Evolutionary conservation across 2,113 vertebrate genomes (phyloP), one percentile per base, ranked within the genome.

Genomic region (Agapornis roseicollis): DNA sequence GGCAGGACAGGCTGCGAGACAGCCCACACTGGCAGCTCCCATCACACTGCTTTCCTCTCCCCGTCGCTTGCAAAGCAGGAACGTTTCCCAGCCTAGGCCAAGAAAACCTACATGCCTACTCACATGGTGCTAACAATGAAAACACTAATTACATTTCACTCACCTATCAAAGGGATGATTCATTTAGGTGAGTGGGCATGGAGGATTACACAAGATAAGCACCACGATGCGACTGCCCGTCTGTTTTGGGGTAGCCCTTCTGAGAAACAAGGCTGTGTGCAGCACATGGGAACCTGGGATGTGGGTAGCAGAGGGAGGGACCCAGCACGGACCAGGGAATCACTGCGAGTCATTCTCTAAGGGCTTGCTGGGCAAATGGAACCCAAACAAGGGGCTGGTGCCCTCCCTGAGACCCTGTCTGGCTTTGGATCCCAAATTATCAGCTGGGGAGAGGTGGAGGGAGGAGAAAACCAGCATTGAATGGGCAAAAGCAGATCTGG

Each of bases 91-190:
- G 63, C 79, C 68, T 2, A 3, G 89, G 89, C 93, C 95, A 90
- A 93, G 89, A 96, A 93, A 95, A 77, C 85, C 89, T 80, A 85
- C 91, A 73, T 96, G 95, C 96, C 95, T 94, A 91, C 91, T 96
- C 87, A 80, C 50, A 24, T 25, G 2, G 91, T 35, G 77, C 96
- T 95, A 96, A 96, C 96, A 96, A 94, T 96, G 96, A 83, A 96
- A 96, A 96, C 85, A 96, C 89, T 89, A 95, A 96, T 97, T 93
- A 89, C 85, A 91, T 91, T 96, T 90, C 84, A 29, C 96, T 96
- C 93, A 94, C 93, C 96, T 96, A 93, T 95, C 89, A 91, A 53
- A 77, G 82, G 91, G 85, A 97, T 97, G 93, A 95, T 96, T 96
- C 95, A 95, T 16, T 63, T 18, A 94, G 95, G 93, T 85, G 85